phyloP scores from a whole-genome alignment of 2,888 invertebrate genomes.

The Eupithecia subfuscata region DNA sequence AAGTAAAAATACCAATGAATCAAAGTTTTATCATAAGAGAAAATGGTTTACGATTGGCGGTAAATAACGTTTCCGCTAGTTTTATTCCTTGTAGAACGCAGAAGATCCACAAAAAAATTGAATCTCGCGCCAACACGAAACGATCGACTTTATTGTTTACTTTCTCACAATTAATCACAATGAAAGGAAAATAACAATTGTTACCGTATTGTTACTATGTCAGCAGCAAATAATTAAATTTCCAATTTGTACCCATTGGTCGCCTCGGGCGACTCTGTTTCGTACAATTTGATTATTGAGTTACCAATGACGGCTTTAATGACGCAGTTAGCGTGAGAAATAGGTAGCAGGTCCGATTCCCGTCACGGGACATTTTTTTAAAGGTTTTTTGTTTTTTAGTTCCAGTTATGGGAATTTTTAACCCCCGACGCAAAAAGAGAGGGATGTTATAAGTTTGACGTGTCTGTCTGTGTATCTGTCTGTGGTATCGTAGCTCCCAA shows the following conservation, averaged over 20 bases:
- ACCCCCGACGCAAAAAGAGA: too few relatives aligned
- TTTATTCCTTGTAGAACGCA: too few relatives aligned
- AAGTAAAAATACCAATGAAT: too few relatives aligned
- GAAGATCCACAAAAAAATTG: too few relatives aligned
- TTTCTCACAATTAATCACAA: slow-evolving; percentile 5
- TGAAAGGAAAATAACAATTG: slow-evolving; percentile 5
- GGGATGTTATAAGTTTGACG: too few relatives aligned
- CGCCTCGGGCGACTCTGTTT: not conserved
- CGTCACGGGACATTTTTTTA: not conserved
- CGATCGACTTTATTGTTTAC: not conserved
- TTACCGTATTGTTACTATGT: not conserved
- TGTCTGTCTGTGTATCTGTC: too few relatives aligned
- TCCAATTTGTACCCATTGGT: not conserved
- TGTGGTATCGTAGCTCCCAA: too few relatives aligned
- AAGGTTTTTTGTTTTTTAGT: not conserved
- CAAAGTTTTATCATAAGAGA: too few relatives aligned
- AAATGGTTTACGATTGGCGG: too few relatives aligned
- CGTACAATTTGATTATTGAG: slow-evolving; percentile 1
- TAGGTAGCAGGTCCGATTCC: not conserved
- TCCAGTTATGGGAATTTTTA: not conserved
- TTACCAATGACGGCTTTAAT: not conserved
- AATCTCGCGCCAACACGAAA: too few relatives aligned
- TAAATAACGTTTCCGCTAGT: too few relatives aligned
- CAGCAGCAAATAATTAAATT: not conserved
- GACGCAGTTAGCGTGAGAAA: not conserved